Evolutionary conservation across 2,888 invertebrate genomes (phyloP).

Genomic region (Chloroclysta siterata): DNA sequence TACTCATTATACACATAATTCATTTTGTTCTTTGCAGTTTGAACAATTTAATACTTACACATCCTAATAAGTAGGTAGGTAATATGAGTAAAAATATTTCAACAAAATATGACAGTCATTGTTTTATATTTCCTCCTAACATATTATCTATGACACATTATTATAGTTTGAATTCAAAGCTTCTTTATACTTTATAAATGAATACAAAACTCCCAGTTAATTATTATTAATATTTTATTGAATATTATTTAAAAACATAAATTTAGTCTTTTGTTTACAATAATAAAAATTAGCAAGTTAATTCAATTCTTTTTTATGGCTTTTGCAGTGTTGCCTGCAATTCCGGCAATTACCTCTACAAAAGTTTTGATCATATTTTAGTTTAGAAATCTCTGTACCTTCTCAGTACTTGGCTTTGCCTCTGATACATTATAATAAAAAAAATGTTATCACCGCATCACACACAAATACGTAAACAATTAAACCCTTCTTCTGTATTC

Average conservation of each 20-base stretch:
- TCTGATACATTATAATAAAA: constrained; percentile 2
- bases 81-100: constrained; percentile 1
- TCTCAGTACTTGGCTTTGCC: constrained; percentile 19
- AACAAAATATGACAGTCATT: constrained; percentile 6
- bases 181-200: neutral
- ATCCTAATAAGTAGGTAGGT: neutral
- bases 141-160: constrained; percentile 22
- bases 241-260: too few relatives aligned
- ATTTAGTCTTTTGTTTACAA: neutral
- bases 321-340: too few relatives aligned
- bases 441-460: constrained; percentile 7
- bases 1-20: constrained; percentile 2
- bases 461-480: too few relatives aligned
- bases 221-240: too few relatives aligned
- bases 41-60: constrained; percentile 12
- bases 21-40: constrained; percentile 21
- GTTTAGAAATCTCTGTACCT: neutral
- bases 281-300: too few relatives aligned
- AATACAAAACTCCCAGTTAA: neutral
- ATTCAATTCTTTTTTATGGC: too few relatives aligned
- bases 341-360: too few relatives aligned
- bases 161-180: constrained; percentile 1
- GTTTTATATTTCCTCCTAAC: constrained; percentile 2
- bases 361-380: too few relatives aligned
- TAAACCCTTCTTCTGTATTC: too few relatives aligned